phyloP scores from a whole-genome alignment of 2,113 vertebrate genomes.

The Stictonetta naevosa region DNA sequence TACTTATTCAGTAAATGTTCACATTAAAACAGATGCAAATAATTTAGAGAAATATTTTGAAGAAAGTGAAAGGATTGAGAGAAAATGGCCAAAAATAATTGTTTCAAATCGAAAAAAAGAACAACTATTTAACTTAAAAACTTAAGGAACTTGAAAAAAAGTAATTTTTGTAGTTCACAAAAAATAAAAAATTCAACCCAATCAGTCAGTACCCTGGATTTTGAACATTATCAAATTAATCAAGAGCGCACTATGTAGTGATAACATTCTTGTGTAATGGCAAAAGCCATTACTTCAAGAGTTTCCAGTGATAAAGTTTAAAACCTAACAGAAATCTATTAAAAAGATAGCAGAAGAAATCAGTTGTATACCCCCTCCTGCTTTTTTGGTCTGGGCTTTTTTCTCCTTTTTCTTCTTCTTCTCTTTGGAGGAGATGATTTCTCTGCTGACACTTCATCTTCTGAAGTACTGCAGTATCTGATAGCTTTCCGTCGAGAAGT shows the following conservation, averaged over 20 bases:
- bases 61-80: not conserved
- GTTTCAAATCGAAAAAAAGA: not conserved
- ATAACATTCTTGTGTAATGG: not conserved
- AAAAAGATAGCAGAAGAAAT: not conserved
- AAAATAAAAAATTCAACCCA: not conserved
- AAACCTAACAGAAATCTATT: not conserved
- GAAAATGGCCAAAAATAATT: not conserved
- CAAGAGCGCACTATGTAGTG: not conserved
- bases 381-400: slow-evolving; percentile 73
- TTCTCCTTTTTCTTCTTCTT: slow-evolving; percentile 72
- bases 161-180: not conserved
- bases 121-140: not conserved
- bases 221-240: not conserved
- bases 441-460: slow-evolving; percentile 86
- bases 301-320: not conserved
- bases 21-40: not conserved
- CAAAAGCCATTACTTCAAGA: not conserved
- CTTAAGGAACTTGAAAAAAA: not conserved
- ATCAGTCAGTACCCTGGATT: not conserved
- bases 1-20: not conserved
- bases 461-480: slow-evolving; percentile 86
- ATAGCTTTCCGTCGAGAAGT: slow-evolving; percentile 79
- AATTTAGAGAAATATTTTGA: not conserved
- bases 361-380: slow-evolving; percentile 55
- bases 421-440: slow-evolving; percentile 79